Evolutionary conservation across 2,888 invertebrate genomes (phyloP).

Genomic region (Hydrotaea cyrtoneurina): DNA sequence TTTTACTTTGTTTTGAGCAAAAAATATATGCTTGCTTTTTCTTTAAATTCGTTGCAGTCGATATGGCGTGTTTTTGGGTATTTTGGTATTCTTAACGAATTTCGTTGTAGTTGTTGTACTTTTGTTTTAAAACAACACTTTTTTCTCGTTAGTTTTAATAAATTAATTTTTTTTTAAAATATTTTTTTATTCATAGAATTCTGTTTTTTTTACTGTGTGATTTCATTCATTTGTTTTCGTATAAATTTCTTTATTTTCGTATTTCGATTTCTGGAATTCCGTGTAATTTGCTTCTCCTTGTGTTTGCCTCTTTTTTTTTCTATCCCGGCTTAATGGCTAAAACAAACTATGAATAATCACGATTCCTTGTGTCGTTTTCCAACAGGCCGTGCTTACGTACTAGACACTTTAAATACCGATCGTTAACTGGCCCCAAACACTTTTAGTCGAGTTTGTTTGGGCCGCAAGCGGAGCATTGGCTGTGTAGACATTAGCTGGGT

Average conservation of each 20-base stretch:
- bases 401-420: constrained; percentile 67
- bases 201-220: constrained; percentile 1
- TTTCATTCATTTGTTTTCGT: constrained; percentile 38
- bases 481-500: constrained; percentile 8
- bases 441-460: constrained; percentile 42
- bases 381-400: constrained; percentile 42
- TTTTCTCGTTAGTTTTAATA: constrained; percentile 22
- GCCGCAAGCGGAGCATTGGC: not conserved
- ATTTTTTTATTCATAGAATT: constrained; percentile 10
- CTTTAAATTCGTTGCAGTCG: not conserved
- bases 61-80: not conserved
- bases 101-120: not conserved
- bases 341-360: constrained; percentile 23
- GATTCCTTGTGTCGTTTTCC: constrained; percentile 16
- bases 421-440: constrained; percentile 62
- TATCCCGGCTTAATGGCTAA: constrained; percentile 59
- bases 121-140: not conserved
- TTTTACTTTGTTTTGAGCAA: constrained; percentile 7
- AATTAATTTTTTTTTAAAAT: constrained; percentile 9
- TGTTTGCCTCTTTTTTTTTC: constrained; percentile 33
- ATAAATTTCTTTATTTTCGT: constrained; percentile 18
- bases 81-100: constrained; percentile 10
- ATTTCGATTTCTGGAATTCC: constrained; percentile 31
- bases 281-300: not conserved
- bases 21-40: not conserved